Conservation (phyloP, 2,888 invertebrate species). For the Drosophila bunnanda region DNA sequence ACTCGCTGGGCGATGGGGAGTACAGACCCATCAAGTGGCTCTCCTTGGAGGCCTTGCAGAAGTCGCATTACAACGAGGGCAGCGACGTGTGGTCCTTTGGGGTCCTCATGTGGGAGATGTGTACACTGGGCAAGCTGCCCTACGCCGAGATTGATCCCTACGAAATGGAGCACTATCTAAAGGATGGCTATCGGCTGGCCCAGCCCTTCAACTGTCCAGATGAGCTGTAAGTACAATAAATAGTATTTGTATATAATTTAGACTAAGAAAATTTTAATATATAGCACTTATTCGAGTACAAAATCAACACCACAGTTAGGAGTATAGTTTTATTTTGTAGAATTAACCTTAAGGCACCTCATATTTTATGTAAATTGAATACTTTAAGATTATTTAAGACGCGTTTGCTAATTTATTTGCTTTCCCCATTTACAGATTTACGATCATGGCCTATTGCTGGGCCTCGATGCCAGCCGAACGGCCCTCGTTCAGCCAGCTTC, state of each 20-base stretch:
- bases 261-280: neutral
- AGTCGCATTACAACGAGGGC: constrained; percentile 92
- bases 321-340: neutral
- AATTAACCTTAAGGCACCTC: neutral
- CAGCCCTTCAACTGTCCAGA: constrained; percentile 98
- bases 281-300: neutral
- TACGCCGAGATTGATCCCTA: constrained; percentile 96
- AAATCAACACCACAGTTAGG: no score
- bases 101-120: constrained; percentile 96
- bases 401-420: neutral
- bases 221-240: constrained; percentile 92
- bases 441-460: constrained; percentile 97
- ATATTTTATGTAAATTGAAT: neutral
- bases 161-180: constrained; percentile 94
- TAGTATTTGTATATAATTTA: constrained; percentile 86
- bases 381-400: neutral
- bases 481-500: constrained; percentile 92
- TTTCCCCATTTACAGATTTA: constrained; percentile 87
- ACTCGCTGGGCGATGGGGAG: constrained; percentile 96
- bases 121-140: constrained; percentile 95
- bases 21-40: constrained; percentile 98
- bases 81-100: constrained; percentile 99
- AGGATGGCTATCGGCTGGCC: constrained; percentile 94
- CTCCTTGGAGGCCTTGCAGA: constrained; percentile 93
- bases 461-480: constrained; percentile 93